Evolutionary conservation across 2,888 invertebrate species (phyloP).

Genomic region (Pheosia tremula): DNA sequence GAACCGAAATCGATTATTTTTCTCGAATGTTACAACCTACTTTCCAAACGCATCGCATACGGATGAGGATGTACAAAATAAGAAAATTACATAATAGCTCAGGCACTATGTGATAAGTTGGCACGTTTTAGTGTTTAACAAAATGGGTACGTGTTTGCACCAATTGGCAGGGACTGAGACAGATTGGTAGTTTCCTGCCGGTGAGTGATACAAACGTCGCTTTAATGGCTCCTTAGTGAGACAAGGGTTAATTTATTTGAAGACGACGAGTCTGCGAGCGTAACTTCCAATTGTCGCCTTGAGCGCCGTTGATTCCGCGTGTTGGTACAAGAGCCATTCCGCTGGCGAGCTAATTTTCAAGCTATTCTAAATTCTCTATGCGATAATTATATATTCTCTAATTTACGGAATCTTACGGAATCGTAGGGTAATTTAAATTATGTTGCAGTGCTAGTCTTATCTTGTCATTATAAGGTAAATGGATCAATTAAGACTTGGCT

Average conservation of each 20-base stretch:
- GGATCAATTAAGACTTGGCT: too few species aligned
- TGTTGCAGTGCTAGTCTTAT: too few species aligned
- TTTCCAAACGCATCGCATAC: too few species aligned
- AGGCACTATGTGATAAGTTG: conserved; percentile 13
- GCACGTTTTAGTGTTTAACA: conserved; percentile 25
- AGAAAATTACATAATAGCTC: neutral
- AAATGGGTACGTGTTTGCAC: conserved; percentile 52
- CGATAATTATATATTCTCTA: neutral
- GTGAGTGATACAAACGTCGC: conserved; percentile 68
- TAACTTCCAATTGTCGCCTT: conserved; percentile 43
- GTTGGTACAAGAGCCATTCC: conserved; percentile 28
- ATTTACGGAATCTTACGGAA: neutral
- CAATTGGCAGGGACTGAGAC: conserved; percentile 68
- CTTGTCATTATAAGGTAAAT: too few species aligned
- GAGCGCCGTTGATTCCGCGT: conserved; percentile 34
- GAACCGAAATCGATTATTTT: too few species aligned
- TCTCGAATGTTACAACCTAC: too few species aligned
- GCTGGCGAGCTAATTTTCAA: conserved; percentile 20
- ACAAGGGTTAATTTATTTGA: conserved; percentile 69
- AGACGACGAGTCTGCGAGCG: conserved; percentile 50
- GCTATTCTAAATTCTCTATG: conserved; percentile 18
- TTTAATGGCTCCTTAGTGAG: conserved; percentile 58
- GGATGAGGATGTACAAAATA: neutral
- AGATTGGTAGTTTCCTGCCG: conserved; percentile 72
- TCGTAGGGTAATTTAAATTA: neutral